Base-by-base conservation (phyloP, 2,888 invertebrate genomes). In the Limnephilus auricula region DNA sequence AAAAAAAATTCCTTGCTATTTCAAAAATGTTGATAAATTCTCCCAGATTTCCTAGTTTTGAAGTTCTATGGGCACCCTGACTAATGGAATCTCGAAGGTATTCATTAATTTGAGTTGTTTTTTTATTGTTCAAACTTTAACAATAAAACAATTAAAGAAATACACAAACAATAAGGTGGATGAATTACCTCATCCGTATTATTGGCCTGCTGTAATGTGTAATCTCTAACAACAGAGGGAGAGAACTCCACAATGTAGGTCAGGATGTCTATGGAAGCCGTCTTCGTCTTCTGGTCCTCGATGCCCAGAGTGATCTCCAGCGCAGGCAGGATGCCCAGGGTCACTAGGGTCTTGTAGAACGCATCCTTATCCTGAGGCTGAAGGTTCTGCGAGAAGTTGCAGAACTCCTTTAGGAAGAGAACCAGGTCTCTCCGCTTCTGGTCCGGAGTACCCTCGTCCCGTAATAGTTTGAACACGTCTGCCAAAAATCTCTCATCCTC, bases 191-290 rank as follows among this genome's bases (percentile, higher is more conserved):
- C 98, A 95, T 99, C 98, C 91, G 97, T 98, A 94, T 97, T 98
- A 94, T 97, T 97, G 93, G 98, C 98, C 95, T 99, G 99, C 94
- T 99, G 98, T 93, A 99, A 95, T 93, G 99, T 99, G 95, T 99
- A 99, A 94, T 99, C 99, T 94, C 99, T 97, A 90, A 99, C 99
- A 94, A 99, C 98, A 94, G 99, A 98, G 93, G 99, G 99, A 94
- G 99, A 99, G 96, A 98, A 99, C 95, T 99, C 99, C 93, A 99
- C 99, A 94, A 99, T 99, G 94, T 99, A 99, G 90, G 99, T 99
- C 94, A 99, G 97, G 95, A 99, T 99, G 95, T 99, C 99, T 95
- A 99, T 99, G 94, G 99, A 99, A 93, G 99, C 99, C 94, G 98
- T 97, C 96, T 99, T 99, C 90, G 99, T 99, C 95, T 98, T 98